These are phyloP conservation scores for Pissodes strobi DNA, from an alignment of 1,140 invertebrate genomes.

Conservation along the genomic window DNA sequence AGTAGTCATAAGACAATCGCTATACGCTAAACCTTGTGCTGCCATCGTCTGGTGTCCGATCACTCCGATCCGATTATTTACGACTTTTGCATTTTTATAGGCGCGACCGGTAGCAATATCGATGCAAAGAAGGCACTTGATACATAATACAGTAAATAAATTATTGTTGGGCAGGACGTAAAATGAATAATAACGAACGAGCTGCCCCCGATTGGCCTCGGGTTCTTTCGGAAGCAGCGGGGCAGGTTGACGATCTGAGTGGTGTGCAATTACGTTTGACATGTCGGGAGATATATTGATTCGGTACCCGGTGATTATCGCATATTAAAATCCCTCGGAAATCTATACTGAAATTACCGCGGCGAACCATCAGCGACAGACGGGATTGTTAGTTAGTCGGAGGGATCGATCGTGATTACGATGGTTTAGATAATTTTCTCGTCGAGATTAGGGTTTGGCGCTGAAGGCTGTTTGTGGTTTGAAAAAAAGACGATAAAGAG, in stretches of 20 bases:
- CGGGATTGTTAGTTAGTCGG: constrained; percentile 19
- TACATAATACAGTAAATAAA: neutral
- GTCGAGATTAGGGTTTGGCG: constrained; percentile 20
- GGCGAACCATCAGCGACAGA: constrained; percentile 16
- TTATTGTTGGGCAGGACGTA: neutral
- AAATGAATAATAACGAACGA: constrained; percentile 6
- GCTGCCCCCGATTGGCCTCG: constrained; percentile 28
- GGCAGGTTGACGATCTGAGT: constrained; percentile 37
- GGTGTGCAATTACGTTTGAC: constrained; percentile 44
- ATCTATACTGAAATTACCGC: constrained; percentile 42
- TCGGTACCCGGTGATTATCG: constrained; percentile 41
- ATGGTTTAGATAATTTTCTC: constrained; percentile 34
- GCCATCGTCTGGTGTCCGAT: too few relatives aligned
- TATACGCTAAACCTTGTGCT: too few relatives aligned
- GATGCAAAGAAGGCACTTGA: neutral
- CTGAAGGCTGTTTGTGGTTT: constrained; percentile 27
- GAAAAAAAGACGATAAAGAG: neutral
- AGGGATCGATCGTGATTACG: constrained; percentile 27
- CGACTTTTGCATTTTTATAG: too few relatives aligned
- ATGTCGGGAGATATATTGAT: constrained; percentile 45
- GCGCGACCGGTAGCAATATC: neutral
- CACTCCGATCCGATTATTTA: too few relatives aligned
- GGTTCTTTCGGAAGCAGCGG: constrained; percentile 40
- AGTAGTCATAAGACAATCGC: too few relatives aligned
- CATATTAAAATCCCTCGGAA: constrained; percentile 41